Evolutionary conservation across 2,113 vertebrate species (phyloP), one percentile per base, ranked within the genome.

Genomic region (Climacteris rufus): DNA sequence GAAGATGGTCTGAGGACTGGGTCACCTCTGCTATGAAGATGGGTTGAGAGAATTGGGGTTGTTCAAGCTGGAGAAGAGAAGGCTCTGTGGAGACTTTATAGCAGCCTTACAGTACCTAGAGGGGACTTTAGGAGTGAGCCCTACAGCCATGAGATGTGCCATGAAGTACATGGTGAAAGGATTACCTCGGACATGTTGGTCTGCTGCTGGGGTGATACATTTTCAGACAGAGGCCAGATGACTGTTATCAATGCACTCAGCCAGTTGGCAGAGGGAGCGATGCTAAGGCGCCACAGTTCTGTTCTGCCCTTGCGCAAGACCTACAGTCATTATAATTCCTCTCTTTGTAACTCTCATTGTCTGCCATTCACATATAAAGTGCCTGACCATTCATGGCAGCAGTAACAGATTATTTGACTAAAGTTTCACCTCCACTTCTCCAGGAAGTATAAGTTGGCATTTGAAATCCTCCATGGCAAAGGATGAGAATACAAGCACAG

Each of bases 201-300:
- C 42, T 56, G 11, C n/a, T 56, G 49, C 9, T 42, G 15, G 31
- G 23, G 22, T 66, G 15, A 33, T 33, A 39, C 9, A 31, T 31
- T 63, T 80, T 64, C 49, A 49, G 42, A 10, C 24, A 65, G 14
- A 56, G 17, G 17, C 42, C 57, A 40, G 25, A 31, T 71, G 30
- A 13, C 17, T 27, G 49, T 42, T 42, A 42, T 18, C 35, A 42
- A 14, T 49, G 35, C 17, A 80, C 27, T 71, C 25, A 49, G 11
- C 14, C 14, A 42, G 18, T 17, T 27, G 50, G 14, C 35, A 30
- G 9, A 49, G 39, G 14, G 25, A 71, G 35, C 0, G 0, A 31
- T 31, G 31, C 16, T 35, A 56, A 33, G 11, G 31, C 35, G 28
- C 33, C 50, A 57, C 35, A 49, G 9, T 28, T 80, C 30, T 20